A percentile compares a stretch with the other conserved stretches of the same genome.
Conservation (phyloP, 1,140 invertebrate genomes). For the Lepidostoma basale region DNA sequence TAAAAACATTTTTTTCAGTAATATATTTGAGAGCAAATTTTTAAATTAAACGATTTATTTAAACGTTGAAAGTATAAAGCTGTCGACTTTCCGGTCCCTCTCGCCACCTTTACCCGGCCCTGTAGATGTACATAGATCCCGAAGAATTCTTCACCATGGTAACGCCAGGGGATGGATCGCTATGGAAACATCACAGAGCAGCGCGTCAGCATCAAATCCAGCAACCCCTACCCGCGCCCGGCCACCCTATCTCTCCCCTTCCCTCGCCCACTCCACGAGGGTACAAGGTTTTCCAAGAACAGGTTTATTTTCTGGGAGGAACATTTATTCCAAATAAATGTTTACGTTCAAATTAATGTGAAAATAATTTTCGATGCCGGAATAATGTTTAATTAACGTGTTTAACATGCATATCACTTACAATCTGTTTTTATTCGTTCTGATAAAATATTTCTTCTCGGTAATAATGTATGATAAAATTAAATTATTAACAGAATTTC, state of each 20-base stretch:
- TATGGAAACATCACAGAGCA: conserved; percentile 41
- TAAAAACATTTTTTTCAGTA: too few relatives aligned
- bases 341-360: not conserved
- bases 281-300: conserved; percentile 14
- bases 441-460: too few relatives aligned
- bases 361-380: not conserved
- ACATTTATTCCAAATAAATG: conserved; percentile 18
- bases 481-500: too few relatives aligned
- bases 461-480: too few relatives aligned
- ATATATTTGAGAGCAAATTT: too few relatives aligned
- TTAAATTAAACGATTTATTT: too few relatives aligned
- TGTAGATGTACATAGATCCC: conserved; percentile 31
- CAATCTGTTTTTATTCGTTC: too few relatives aligned
- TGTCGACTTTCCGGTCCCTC: too few relatives aligned
- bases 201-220: conserved; percentile 40
- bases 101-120: conserved; percentile 30
- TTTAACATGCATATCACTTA: too few relatives aligned
- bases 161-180: conserved; percentile 43
- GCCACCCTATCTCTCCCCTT: not conserved
- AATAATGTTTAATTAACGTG: too few relatives aligned
- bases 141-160: conserved; percentile 44
- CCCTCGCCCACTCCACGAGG: not conserved
- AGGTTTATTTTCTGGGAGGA: conserved; percentile 9
- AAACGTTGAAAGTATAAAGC: too few relatives aligned
- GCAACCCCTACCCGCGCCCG: not conserved